Conservation (phyloP, 2,113 vertebrate genomes). For the Lagopus muta region DNA sequence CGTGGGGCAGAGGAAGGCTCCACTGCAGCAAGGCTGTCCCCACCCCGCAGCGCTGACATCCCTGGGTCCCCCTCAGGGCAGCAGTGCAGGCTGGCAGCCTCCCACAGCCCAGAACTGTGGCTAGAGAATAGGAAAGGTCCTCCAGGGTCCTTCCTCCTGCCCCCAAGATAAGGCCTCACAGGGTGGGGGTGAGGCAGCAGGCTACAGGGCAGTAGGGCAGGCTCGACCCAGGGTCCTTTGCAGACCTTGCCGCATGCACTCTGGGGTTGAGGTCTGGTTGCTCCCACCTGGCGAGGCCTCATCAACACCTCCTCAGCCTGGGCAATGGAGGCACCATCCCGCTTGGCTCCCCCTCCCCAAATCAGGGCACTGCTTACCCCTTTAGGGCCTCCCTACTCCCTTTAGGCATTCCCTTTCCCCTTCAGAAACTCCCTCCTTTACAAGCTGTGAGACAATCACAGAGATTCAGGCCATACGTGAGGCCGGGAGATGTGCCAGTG, state of each 20-base stretch:
- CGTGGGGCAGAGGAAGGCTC: too few relatives aligned
- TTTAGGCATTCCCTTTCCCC: neutral
- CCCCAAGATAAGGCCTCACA: neutral
- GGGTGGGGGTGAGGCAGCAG: neutral
- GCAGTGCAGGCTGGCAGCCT: neutral
- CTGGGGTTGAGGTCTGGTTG: neutral
- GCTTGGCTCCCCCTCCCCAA: neutral
- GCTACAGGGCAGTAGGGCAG: neutral
- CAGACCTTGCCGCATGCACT: neutral
- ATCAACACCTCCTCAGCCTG: neutral
- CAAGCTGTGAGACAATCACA: neutral
- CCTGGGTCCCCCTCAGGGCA: neutral
- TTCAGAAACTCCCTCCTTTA: neutral
- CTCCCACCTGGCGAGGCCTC: neutral
- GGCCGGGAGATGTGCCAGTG: neutral
- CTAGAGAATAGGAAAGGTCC: neutral
- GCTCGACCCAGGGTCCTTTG: neutral
- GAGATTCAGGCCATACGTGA: neutral
- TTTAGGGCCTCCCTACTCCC: neutral
- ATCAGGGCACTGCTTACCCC: neutral
- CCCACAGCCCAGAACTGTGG: neutral
- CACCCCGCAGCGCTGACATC: neutral
- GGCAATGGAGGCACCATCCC: accelerated
- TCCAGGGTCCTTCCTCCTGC: neutral
- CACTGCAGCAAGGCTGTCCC: neutral